Conservation (phyloP, 2,113 vertebrate genomes). For the Oophaga pumilio region DNA sequence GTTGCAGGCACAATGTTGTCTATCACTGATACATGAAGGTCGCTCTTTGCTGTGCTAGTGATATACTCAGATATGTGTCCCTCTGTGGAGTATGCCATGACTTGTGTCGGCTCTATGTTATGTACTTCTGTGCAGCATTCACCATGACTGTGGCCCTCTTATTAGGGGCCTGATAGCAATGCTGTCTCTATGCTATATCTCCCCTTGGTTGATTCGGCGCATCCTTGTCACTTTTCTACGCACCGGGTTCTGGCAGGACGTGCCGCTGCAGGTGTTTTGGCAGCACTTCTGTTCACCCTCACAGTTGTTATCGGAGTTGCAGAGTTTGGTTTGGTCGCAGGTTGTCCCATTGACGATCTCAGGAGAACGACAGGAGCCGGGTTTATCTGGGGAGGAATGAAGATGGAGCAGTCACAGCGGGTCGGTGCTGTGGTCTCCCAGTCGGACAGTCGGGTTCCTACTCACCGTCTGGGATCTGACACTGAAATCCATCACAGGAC, state of each 20-base stretch:
- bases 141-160: neutral
- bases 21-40: too few relatives aligned
- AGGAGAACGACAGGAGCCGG: conserved; percentile 6
- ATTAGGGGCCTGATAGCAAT: neutral
- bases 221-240: neutral
- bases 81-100: too few relatives aligned
- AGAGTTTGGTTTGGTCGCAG: neutral
- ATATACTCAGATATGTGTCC: too few relatives aligned
- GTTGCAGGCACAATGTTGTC: too few relatives aligned
- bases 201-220: neutral
- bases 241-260: neutral
- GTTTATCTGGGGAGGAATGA: conserved; percentile 19
- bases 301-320: conserved; percentile 29
- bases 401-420: neutral
- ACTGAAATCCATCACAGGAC: conserved; percentile 5
- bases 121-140: neutral
- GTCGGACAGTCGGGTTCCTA: neutral
- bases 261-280: neutral
- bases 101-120: too few relatives aligned
- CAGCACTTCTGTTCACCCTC: conserved; percentile 12
- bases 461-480: conserved; percentile 37
- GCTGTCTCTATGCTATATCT: too few relatives aligned
- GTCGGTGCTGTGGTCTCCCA: neutral
- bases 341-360: neutral
- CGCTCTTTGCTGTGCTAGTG: too few relatives aligned